Evolutionary conservation across 2,888 invertebrate species (phyloP).

Genomic region (Rotaria macrura): DNA sequence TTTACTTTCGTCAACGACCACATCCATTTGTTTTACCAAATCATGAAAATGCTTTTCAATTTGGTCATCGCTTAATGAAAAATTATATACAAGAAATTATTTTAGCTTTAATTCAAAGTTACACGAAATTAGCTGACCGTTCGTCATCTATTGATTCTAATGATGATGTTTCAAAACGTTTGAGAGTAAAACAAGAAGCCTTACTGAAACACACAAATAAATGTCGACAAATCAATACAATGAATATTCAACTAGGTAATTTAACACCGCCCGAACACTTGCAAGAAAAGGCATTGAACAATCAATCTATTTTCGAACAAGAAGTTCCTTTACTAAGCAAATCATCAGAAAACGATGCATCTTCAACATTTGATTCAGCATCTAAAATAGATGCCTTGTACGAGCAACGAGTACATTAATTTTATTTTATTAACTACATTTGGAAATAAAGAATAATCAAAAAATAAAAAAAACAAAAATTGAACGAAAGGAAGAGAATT

Average conservation of each 20-base stretch:
- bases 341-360: neutral
- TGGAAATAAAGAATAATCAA: too few species aligned
- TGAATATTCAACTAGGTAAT: neutral
- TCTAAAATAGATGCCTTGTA: neutral
- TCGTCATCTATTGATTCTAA: neutral
- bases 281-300: neutral
- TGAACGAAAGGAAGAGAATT: too few species aligned
- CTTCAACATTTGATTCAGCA: neutral
- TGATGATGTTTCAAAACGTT: neutral
- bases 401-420: neutral
- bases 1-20: neutral
- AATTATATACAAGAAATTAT: neutral
- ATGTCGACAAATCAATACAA: neutral
- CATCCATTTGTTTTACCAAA: constrained; percentile 33
- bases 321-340: neutral
- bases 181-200: neutral
- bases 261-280: neutral
- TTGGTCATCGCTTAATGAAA: neutral
- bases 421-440: neutral
- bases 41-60: constrained; percentile 24
- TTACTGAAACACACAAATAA: neutral
- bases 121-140: neutral
- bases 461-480: too few species aligned
- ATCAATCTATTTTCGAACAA: neutral
- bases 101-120: neutral